phyloP scores from a whole-genome alignment of 1,140 invertebrate species.

The Monomorium pharaonis region DNA sequence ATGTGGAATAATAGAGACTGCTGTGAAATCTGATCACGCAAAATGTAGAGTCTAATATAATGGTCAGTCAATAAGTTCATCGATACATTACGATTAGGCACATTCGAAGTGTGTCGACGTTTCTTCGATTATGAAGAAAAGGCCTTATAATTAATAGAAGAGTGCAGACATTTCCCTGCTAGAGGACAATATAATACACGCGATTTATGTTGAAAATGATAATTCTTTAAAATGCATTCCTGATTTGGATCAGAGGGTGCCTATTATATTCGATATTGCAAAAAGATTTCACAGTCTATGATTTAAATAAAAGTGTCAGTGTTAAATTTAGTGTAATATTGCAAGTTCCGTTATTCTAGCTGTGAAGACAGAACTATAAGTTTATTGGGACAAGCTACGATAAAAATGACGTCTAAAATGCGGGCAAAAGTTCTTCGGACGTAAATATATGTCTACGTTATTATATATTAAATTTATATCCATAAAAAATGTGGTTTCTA shows the following conservation, averaged over 20 bases:
- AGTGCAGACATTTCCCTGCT: conserved; percentile 52
- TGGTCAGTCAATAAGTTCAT: conserved; percentile 74
- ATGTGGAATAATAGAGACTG: conserved; percentile 64
- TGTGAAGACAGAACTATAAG: background rate
- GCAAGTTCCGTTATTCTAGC: background rate
- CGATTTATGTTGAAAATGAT: conserved; percentile 33
- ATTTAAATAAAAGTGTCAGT: background rate
- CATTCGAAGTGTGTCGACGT: conserved; percentile 23
- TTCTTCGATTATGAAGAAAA: conserved; percentile 41
- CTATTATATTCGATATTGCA: background rate
- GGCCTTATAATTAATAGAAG: conserved; percentile 42
- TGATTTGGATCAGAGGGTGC: conserved; percentile 57
- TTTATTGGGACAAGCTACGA: background rate
- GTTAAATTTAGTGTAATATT: background rate
- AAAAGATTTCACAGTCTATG: background rate
- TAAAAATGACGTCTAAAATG: conserved; percentile 1
- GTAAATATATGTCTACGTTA: background rate
- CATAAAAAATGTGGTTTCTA: background rate
- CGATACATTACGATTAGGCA: conserved; percentile 9
- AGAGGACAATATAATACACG: conserved; percentile 13
- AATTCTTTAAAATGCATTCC: conserved; percentile 48
- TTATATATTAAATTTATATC: conserved; percentile 1
- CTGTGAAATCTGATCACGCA: conserved; percentile 31
- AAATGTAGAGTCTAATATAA: conserved; percentile 78
- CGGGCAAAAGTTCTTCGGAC: background rate